Evolutionary conservation across 1,140 invertebrate species (phyloP), one percentile per base, ranked within the genome.

Genomic region (Glossosoma conforme): DNA sequence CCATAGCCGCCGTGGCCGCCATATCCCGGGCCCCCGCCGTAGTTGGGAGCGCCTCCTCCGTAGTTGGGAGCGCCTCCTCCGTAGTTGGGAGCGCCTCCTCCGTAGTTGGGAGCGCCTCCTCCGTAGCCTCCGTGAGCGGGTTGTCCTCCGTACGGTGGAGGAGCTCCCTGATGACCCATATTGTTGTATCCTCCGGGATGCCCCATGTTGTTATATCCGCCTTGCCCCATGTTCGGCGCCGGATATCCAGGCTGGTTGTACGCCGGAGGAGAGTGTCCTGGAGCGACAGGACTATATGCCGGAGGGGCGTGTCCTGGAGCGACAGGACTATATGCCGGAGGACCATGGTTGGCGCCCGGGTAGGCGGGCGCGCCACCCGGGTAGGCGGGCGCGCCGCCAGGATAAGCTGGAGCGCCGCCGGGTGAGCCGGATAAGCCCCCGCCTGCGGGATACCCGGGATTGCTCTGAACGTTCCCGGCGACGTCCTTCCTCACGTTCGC

Each of bases 41-140:
- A 38, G 42, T 62, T 62, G 40, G 65, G 67, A 59, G 66, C 67
- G 50, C 69, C 66, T 32, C 62, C 48, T 18, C 48, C 55, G 21
- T 54, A 43, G 15, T 65, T 63, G 14, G 65, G 64, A 49, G 63
- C n/a, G n/a, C n/a, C n/a, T n/a, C n/a, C 61, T 33, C 54, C 57
- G 21, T 51, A 51, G 1, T 41, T 41, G 24, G 19, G 47, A 11
- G 11, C 24, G 10, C 46, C 41, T 13, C 45, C 44, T 18, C 52
- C 62, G 47, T 60, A 54, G 14, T 61, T 63, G 44, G 50, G 48
- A n/a, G 20, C 22, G 15, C 21, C 15, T 36, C 43, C 48, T 35
- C 47, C 44, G 36, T 60, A 61, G 15, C 65, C 63, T 13, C 51
- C 54, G 18, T 53, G 47, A 9, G 33, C 41, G 18, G 42, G 54